These are phyloP conservation scores for Zaprionus ghesquierei DNA, from an alignment of 1,140 invertebrate species.

Conservation along the genomic window DNA sequence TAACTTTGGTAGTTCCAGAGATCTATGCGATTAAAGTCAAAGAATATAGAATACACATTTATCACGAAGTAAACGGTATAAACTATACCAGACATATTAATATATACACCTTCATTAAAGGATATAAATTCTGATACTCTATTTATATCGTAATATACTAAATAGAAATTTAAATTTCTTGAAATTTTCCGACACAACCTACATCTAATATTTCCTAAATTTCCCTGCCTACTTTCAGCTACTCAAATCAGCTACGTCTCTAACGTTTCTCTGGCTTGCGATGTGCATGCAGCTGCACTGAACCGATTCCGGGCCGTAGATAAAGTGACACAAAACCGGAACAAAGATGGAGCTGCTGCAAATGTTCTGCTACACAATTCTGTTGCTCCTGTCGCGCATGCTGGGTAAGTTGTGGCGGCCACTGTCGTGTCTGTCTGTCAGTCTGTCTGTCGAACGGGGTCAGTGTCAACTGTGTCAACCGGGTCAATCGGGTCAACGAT, in stretches of 20 bases:
- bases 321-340: conserved; percentile 39
- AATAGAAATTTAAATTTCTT: too few species aligned
- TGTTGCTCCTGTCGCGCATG: conserved; percentile 69
- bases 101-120: too few species aligned
- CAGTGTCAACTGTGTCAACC: conserved; percentile 69
- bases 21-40: not conserved
- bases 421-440: too few species aligned
- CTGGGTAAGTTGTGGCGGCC: conserved; percentile 66
- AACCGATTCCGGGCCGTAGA: not conserved
- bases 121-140: too few species aligned
- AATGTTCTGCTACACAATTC: conserved; percentile 69
- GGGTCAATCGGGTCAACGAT: conserved; percentile 67
- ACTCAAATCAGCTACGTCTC: not conserved
- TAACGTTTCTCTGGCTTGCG: not conserved
- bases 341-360: conserved; percentile 74
- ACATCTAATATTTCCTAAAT: not conserved
- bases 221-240: not conserved
- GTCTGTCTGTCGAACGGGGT: conserved; percentile 49
- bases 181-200: too few species aligned
- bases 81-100: too few species aligned
- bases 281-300: not conserved
- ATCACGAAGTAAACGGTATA: too few species aligned
- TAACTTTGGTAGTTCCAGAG: not conserved
- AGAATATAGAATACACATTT: too few species aligned
- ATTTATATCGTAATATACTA: too few species aligned